Percentiles rank a stretch among this genome's conserved stretches.
Evolutionary conservation across 2,888 invertebrate species (phyloP).

Genomic region (Lycia hirtaria): DNA sequence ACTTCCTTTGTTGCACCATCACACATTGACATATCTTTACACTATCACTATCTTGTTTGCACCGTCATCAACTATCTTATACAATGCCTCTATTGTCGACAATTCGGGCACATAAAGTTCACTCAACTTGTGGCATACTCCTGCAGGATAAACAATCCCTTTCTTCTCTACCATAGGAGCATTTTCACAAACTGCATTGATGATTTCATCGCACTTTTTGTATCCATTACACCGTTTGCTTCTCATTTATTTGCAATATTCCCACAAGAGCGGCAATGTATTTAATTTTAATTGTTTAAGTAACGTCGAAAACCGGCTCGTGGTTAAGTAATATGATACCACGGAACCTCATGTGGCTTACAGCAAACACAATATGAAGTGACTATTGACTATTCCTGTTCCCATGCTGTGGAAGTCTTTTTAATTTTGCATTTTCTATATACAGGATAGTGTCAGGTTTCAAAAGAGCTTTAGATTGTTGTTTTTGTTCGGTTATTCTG

Average conservation of each 20-base stretch:
- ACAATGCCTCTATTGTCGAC: conserved; percentile 75
- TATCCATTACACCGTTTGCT: conserved; percentile 50
- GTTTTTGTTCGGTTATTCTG: conserved; percentile 58
- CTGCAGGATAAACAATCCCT: conserved; percentile 74
- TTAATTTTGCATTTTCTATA: conserved; percentile 78
- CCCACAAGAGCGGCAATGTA: conserved; percentile 46
- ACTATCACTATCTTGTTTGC: conserved; percentile 58
- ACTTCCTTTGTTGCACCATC: conserved; percentile 42
- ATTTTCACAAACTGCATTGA: conserved; percentile 26
- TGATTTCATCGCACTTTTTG: conserved; percentile 21
- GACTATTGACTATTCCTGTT: conserved; percentile 84
- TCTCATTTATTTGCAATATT: neutral
- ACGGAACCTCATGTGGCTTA: conserved; percentile 78
- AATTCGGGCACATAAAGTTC: conserved; percentile 80
- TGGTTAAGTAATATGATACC: conserved; percentile 72
- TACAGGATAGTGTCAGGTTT: conserved; percentile 72
- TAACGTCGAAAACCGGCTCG: conserved; percentile 35
- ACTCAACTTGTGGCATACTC: conserved; percentile 76
- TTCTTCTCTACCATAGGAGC: conserved; percentile 49
- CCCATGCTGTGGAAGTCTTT: conserved; percentile 70
- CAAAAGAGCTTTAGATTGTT: conserved; percentile 61
- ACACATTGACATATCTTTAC: conserved; percentile 43
- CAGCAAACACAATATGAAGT: conserved; percentile 83
- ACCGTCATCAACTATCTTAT: conserved; percentile 65
- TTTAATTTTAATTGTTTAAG: conserved; percentile 9